Evolutionary conservation across 92 coral and sea anemone species (phyloP), one percentile per base, ranked within the genome.

Genomic region (Paramuricea clavata): DNA sequence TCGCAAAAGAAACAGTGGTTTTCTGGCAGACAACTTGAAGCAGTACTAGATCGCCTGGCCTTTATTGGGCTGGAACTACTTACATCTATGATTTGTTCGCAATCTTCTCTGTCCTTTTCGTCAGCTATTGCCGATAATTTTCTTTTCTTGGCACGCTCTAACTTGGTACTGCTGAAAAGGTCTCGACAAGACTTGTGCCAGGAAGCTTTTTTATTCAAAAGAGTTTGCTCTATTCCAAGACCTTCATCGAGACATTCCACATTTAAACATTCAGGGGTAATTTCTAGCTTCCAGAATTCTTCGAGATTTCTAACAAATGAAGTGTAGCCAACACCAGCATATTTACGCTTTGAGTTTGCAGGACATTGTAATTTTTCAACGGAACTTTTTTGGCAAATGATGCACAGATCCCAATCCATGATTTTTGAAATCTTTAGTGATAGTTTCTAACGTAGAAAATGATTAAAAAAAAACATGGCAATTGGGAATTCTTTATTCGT

Each of bases 151-250:
- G 83, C 91, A 6, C 85, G 71, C 17, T 86, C 59, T 30, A 92
- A 26, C 74, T 92, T 73, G 3, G 86, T 90, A 69, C 65, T 83
- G 59, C 76, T 89, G 42, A 78, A 71, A 13, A 25, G 68, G 27
- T 89, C 85, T 71, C 86, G 28, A 71, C 95, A 90, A 12, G 83
- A 85, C 30, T 86, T 89, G 83, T 78, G 83, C 67, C 47, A 78
- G 33, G 69, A 56, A 52, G 83, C 83, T 49, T 78, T 78, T 43
- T 78, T 22, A 22, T 61, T 61, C 69, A 61, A 22, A 12, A 61
- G 33, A 28, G 69, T 61, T 26, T 61, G 68, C 25, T 49, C 60
- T 52, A 78, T 35, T 49, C 67, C 83, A 42, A 57, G 43, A 32
- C 85, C 72, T 28, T 81, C 72, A 49, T 81, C 85, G 60, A 65